Base-by-base conservation (phyloP, 2,113 vertebrate species). In the Bufo gargarizans region DNA sequence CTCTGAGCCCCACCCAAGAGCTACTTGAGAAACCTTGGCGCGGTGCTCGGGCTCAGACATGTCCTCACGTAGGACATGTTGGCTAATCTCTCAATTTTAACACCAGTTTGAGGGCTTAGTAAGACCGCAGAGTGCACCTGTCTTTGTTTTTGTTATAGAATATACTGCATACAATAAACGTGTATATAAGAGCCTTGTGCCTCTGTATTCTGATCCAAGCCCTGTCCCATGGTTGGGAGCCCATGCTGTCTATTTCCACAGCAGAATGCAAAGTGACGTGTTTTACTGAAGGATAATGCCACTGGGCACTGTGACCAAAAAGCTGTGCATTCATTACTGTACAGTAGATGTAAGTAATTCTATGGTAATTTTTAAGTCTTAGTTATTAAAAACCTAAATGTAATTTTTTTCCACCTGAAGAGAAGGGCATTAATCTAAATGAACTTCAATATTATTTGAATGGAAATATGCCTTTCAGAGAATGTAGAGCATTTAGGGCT, bases 381-480 rank as follows among this genome's bases (percentile, higher is more conserved):
- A 33, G 33, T 78, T 78, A 78, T 78, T 78, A 77, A 50, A 78
- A 78, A 56, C n/a, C 12, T 17, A 33, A 78, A 78, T 56, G 77
- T 17, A 56, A 79, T 79, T 58, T 55, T 56, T 79, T 56, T 79
- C 77, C 77, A 59, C 77, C n/a, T 58, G 77, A 79, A 58, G 5
- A 79, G 11, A 79, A 13, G 55, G 17, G n/a, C 50, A 56, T 55
- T 55, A 58, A 58, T 79, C 77, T 79, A 58, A 78, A 56, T 78
- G n/a, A 22, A 78, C 12, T n/a, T 3, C 50, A 78, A 33, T 56
- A 78, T 17, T 49, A 7, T 49, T 12, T 77, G 77, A 78, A 47
- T 55, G 49, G n/a, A 43, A 80, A 58, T 56, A 58, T 58, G 11
- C 50, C 9, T 55, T n/a, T 56, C 77, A 8, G 77, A 43, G 49